Percentiles rank a stretch among this genome's conserved stretches.
Evolutionary conservation across 1,140 invertebrate genomes (phyloP).

Genomic region (Rhopalosiphum maidis): DNA sequence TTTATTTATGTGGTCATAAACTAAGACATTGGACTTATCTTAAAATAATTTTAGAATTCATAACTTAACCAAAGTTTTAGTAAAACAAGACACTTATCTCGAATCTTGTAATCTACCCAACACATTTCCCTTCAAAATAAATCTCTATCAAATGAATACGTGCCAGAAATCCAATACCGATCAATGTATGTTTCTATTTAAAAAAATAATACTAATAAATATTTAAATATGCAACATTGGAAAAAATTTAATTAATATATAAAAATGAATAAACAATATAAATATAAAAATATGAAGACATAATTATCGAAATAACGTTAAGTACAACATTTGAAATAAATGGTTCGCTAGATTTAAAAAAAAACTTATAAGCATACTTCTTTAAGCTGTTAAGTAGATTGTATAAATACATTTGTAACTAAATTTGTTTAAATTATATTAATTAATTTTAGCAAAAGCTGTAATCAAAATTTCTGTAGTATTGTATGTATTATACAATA

Average conservation of each 20-base stretch:
- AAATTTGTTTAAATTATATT: neutral
- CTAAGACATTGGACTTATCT: too few species aligned
- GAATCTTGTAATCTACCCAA: neutral
- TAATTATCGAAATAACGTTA: neutral
- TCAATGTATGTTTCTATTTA: neutral
- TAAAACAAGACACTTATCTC: neutral
- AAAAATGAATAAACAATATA: neutral
- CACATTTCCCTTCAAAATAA: neutral
- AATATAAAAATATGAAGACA: neutral
- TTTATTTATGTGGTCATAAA: too few species aligned
- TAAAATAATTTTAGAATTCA: too few species aligned
- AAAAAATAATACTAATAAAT: neutral
- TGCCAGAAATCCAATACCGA: neutral
- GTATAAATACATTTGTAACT: neutral
- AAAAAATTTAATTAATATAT: neutral
- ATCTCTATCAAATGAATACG: neutral
- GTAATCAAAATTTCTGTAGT: neutral
- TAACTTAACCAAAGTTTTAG: neutral
- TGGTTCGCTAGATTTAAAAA: neutral
- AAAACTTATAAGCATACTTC: neutral
- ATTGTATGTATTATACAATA: neutral
- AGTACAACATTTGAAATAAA: neutral
- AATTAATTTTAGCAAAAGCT: neutral
- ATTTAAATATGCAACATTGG: neutral
- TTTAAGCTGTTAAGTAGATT: neutral